Evolutionary conservation across 1,140 invertebrate genomes (phyloP).

Genomic region (Nautilus pompilius): DNA sequence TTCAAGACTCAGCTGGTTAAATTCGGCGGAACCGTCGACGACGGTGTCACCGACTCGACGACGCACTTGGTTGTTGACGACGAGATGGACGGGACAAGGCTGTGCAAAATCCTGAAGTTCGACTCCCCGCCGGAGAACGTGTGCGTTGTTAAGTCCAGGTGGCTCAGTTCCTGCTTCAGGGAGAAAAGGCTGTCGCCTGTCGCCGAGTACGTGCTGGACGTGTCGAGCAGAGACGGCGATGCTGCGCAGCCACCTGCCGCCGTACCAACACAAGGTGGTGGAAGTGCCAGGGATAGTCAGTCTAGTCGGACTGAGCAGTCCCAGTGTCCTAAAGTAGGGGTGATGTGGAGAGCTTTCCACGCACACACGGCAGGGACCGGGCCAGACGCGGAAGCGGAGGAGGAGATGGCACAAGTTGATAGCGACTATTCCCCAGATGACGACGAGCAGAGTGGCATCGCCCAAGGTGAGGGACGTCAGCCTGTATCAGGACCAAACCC

Average conservation of each 20-base stretch:
- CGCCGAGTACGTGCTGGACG: conserved; percentile 18
- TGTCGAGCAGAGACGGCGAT: background rate
- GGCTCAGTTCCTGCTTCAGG: conserved; percentile 49
- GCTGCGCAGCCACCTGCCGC: background rate
- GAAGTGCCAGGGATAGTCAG: background rate
- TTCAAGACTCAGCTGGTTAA: conserved; percentile 43
- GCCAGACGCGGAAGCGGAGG: conserved; percentile 1
- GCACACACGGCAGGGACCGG: conserved; percentile 2
- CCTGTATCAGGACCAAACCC: background rate
- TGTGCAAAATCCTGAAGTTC: conserved; percentile 39
- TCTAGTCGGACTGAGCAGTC: conserved; percentile 7
- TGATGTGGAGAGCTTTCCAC: conserved; percentile 21
- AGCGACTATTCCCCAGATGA: conserved; percentile 46
- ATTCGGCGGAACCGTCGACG: conserved; percentile 31
- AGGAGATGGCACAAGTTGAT: conserved; percentile 19
- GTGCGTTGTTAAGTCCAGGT: conserved; percentile 41
- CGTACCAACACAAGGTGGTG: background rate
- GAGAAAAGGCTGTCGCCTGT: conserved; percentile 26
- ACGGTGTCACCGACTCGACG: conserved; percentile 14
- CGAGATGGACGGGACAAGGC: conserved; percentile 39
- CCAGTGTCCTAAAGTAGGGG: conserved; percentile 23
- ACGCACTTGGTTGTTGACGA: conserved; percentile 48
- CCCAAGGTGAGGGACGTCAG: background rate
- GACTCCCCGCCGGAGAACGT: conserved; percentile 21
- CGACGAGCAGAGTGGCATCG: conserved; percentile 11